Evolutionary conservation across 92 coral and sea anemone species (phyloP).

Genomic region (Epizoanthus stellaris): DNA sequence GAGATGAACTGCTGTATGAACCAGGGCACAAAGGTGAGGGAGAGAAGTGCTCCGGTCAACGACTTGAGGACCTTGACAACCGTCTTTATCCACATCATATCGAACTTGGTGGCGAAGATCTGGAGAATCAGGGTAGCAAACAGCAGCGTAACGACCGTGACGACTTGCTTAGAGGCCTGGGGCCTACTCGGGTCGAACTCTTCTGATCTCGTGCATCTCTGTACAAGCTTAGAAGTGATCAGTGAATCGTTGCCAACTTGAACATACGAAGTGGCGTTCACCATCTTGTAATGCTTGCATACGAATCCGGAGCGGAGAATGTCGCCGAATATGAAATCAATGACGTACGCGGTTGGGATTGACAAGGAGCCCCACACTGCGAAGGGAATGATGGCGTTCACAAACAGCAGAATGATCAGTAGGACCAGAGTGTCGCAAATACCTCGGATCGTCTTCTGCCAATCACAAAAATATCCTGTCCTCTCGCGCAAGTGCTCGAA

Average conservation of each 20-base stretch:
- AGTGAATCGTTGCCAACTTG: constrained; percentile 3
- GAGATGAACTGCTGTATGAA: constrained; percentile 74
- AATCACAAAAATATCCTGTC: constrained; percentile 78
- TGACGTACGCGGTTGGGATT: constrained; percentile 74
- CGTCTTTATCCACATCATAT: constrained; percentile 18
- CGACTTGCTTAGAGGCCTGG: constrained; percentile 50
- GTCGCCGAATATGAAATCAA: constrained; percentile 73
- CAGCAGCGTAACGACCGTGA: constrained; percentile 42
- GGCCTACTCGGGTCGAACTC: constrained; percentile 47
- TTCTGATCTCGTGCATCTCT: constrained; percentile 27
- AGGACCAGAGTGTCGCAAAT: constrained; percentile 59
- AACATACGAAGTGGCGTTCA: not conserved
- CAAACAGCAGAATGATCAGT: constrained; percentile 57
- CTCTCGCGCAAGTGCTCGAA: constrained; percentile 83
- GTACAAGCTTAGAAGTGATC: constrained; percentile 27
- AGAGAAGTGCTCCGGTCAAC: constrained; percentile 33
- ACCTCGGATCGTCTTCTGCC: constrained; percentile 67
- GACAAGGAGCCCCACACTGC: constrained; percentile 73
- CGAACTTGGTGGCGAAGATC: not conserved
- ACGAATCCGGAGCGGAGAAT: constrained; percentile 72
- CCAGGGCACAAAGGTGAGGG: constrained; percentile 76
- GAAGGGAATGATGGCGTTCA: constrained; percentile 75
- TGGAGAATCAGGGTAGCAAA: constrained; percentile 8
- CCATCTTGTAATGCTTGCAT: constrained; percentile 43
- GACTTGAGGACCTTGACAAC: constrained; percentile 32